These are phyloP conservation scores for Scolopax rusticola DNA, from an alignment of 2,797 vertebrate species.

Conservation along the genomic window DNA sequence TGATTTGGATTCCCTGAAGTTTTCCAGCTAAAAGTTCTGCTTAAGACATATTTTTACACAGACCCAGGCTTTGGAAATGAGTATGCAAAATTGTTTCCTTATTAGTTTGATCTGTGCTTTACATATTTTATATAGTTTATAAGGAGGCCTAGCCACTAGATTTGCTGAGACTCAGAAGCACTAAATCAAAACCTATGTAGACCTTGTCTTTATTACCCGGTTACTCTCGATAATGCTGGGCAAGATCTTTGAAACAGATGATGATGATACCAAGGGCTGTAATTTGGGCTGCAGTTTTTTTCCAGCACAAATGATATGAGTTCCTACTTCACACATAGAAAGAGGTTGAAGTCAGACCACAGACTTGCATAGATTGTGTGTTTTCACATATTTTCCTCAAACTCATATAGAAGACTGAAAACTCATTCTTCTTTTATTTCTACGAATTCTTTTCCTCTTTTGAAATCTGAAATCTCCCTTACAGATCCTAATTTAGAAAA, in stretches of 20 bases:
- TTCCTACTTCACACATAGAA: not conserved
- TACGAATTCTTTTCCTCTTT: not conserved
- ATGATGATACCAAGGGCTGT: not conserved
- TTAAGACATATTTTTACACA: not conserved
- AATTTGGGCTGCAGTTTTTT: not conserved
- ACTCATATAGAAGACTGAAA: not conserved
- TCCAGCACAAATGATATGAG: not conserved
- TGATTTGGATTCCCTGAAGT: not conserved
- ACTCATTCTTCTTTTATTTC: not conserved
- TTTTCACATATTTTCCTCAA: not conserved
- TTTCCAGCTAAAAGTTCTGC: not conserved
- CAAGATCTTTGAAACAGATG: not conserved
- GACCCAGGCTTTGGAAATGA: not conserved
- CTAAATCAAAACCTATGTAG: not conserved
- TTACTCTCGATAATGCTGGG: not conserved
- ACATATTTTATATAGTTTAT: not conserved
- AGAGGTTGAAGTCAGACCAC: not conserved
- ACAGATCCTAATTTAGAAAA: not conserved
- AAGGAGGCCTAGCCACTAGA: not conserved
- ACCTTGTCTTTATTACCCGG: not conserved
- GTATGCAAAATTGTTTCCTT: not conserved
- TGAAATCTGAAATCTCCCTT: not conserved
- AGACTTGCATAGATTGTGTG: not conserved
- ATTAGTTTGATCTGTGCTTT: not conserved
- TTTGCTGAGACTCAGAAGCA: not conserved